A percentile compares a stretch with the other conserved stretches of the same genome.
Conservation (phyloP, 2,113 vertebrate genomes). For the Dunckerocampus dactyliophorus region DNA sequence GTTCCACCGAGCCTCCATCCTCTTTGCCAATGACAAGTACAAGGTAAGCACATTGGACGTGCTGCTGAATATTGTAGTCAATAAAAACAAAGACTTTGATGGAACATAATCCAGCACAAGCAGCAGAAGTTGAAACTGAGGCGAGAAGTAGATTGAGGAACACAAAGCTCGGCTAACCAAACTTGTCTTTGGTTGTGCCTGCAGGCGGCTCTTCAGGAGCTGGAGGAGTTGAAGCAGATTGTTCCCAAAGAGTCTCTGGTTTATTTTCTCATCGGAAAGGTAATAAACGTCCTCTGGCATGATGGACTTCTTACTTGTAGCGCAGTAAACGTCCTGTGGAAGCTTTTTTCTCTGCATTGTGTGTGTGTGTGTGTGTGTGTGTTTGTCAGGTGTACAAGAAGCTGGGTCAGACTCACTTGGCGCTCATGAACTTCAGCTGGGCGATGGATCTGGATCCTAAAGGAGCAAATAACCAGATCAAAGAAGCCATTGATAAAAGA, state of each 20-base stretch:
- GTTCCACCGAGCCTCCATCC: conserved; percentile 95
- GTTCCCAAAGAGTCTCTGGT: conserved; percentile 99
- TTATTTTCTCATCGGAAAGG: conserved; percentile 99
- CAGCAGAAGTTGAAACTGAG: too few species aligned
- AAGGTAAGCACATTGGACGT: conserved; percentile 74
- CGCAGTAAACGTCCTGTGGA: too few species aligned
- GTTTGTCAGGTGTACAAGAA: conserved; percentile 92
- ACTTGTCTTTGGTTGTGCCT: background rate
- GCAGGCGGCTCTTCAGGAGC: conserved; percentile 94
- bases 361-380: background rate
- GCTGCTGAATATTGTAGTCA: too few species aligned
- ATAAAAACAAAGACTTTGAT: too few species aligned
- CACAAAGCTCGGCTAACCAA: too few species aligned
- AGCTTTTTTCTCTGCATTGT: too few species aligned
- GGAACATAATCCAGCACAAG: too few species aligned
- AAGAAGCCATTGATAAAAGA: conserved; percentile 97
- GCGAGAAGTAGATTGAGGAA: too few species aligned
- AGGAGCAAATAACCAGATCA: conserved; percentile 99
- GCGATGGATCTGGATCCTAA: conserved; percentile 99
- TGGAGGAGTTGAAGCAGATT: conserved; percentile 98
- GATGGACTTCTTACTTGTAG: too few species aligned
- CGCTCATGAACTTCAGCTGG: conserved; percentile 99
- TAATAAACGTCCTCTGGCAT: conserved; percentile 48
- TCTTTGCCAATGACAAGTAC: conserved; percentile 98
- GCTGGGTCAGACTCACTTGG: conserved; percentile 94